Evolutionary conservation across 2,888 invertebrate species (phyloP).

Genomic region (Penaeus monodon): DNA sequence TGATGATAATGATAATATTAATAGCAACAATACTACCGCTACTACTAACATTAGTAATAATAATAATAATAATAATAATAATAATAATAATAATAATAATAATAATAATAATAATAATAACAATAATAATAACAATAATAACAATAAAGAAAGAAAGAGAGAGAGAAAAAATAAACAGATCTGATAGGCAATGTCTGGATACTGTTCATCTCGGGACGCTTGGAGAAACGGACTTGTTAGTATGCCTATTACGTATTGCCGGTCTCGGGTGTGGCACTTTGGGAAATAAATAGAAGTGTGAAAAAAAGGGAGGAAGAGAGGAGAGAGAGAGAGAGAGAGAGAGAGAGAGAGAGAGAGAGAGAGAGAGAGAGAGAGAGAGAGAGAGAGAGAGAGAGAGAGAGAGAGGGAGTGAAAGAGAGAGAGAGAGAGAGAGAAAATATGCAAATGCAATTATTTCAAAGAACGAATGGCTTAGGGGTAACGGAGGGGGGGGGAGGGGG

Average conservation of each 20-base stretch:
- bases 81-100: no score
- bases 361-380: neutral
- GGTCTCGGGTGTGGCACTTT: neutral
- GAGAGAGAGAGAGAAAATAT: conserved; percentile 1
- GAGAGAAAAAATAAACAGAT: neutral
- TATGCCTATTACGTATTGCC: no score
- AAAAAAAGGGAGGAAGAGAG: neutral
- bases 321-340: neutral
- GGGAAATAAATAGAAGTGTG: neutral
- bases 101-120: no score
- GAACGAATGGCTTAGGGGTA: neutral
- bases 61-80: no score
- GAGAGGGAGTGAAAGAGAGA: neutral
- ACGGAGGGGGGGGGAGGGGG: neutral
- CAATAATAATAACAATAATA: no score
- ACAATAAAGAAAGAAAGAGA: no score
- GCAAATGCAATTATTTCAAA: neutral
- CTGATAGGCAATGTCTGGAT: neutral
- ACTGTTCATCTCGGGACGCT: no score
- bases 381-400: neutral
- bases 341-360: neutral
- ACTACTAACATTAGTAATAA: no score
- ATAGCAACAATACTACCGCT: no score
- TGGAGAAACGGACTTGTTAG: no score
- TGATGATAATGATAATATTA: no score